A percentile compares a stretch with the other conserved stretches of the same genome.
phyloP scores from a whole-genome alignment of 2,113 vertebrate species.

The Mormoops blainvillei region DNA sequence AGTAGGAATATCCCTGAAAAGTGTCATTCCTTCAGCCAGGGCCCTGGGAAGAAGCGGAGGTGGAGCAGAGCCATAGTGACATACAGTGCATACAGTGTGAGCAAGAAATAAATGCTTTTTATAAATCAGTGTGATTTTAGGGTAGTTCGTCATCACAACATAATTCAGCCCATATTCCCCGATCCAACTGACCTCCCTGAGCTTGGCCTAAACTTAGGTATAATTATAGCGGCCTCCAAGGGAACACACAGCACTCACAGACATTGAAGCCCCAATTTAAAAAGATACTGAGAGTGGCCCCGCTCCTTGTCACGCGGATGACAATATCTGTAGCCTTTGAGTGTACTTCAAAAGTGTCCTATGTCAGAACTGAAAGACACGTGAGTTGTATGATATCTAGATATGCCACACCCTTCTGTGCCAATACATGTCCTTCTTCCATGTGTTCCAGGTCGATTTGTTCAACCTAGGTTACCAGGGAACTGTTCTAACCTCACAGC shows the following conservation, averaged over 20 bases:
- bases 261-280: neutral
- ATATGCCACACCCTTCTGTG: neutral
- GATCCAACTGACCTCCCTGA: neutral
- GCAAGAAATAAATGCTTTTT: neutral
- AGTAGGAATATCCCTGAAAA: neutral
- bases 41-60: neutral
- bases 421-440: neutral
- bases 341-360: neutral
- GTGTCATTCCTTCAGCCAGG: neutral
- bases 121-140: neutral
- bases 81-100: neutral
- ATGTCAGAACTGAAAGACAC: neutral
- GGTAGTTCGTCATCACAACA: neutral
- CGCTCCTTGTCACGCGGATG: neutral
- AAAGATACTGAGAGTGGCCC: neutral
- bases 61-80: neutral
- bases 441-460: neutral
- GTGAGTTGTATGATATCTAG: neutral
- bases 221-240: neutral
- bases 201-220: neutral
- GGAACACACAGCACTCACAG: neutral
- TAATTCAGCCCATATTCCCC: neutral
- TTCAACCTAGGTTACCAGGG: neutral
- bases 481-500: neutral
- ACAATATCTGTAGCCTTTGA: neutral